phyloP scores from a whole-genome alignment of 1,140 invertebrate genomes.

The Eueides isabella region DNA sequence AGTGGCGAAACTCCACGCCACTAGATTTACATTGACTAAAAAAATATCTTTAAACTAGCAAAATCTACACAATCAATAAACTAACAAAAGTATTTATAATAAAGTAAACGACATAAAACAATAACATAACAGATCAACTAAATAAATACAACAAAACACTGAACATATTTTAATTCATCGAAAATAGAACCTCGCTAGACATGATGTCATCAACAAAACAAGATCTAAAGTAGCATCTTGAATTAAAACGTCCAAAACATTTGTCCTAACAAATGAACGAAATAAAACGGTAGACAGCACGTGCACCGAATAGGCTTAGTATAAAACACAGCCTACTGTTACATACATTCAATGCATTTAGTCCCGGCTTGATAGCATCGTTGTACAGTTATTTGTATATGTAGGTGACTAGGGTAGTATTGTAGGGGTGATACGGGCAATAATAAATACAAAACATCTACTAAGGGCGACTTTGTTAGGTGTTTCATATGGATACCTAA shows the following conservation, averaged over 20 bases:
- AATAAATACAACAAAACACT: not conserved
- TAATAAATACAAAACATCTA: not conserved
- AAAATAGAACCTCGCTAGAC: not conserved
- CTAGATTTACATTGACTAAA: too few species aligned
- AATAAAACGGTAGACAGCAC: constrained; percentile 31
- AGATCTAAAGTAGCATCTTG: constrained; percentile 3
- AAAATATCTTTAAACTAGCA: too few species aligned
- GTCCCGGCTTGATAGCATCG: constrained; percentile 46
- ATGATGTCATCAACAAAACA: not conserved
- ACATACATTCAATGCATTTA: constrained; percentile 50
- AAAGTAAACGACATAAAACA: too few species aligned
- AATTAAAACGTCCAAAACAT: constrained; percentile 28
- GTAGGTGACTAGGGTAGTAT: constrained; percentile 2
- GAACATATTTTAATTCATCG: too few species aligned
- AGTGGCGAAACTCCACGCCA: too few species aligned
- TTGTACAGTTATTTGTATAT: constrained; percentile 22
- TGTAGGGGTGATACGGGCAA: not conserved
- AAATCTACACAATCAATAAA: too few species aligned
- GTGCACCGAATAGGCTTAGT: constrained; percentile 32
- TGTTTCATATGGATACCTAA: not conserved
- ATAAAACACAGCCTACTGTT: constrained; percentile 58
- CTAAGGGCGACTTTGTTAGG: not conserved
- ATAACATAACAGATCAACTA: too few species aligned
- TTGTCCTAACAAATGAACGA: constrained; percentile 29
- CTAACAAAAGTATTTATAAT: too few species aligned